Evolutionary conservation across 2,113 vertebrate species (phyloP).

Genomic region (Campylomormyrus numenius): DNA sequence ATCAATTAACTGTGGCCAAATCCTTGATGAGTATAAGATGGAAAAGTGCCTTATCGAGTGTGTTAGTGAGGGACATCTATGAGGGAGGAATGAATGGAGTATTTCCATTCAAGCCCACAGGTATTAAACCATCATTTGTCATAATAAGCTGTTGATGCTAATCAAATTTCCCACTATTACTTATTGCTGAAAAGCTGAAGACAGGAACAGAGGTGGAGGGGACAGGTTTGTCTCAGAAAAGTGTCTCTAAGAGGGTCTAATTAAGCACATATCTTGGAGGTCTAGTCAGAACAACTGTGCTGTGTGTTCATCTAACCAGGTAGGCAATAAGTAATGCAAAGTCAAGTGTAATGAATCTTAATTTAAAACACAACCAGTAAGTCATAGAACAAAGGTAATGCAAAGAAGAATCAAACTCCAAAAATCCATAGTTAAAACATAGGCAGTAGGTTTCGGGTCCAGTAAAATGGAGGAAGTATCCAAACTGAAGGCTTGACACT

Average conservation of each 20-base stretch:
- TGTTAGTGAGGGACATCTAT: neutral
- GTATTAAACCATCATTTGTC: neutral
- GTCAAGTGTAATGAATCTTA: neutral
- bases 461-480: too few relatives aligned
- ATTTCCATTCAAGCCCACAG: neutral
- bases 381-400: too few relatives aligned
- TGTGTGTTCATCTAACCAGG: neutral
- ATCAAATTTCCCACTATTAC: neutral
- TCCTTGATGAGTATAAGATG: neutral
- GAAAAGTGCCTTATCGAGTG: neutral
- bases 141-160: neutral
- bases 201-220: neutral
- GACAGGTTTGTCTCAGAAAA: neutral
- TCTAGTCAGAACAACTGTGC: neutral
- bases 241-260: neutral
- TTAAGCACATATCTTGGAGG: neutral
- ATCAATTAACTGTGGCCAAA: neutral
- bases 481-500: too few relatives aligned
- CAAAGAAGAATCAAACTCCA: too few relatives aligned
- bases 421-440: too few relatives aligned
- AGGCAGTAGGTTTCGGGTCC: too few relatives aligned
- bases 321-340: neutral
- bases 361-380: neutral
- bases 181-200: neutral
- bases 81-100: neutral